Percentiles rank a stretch among this genome's conserved stretches.
phyloP scores from a whole-genome alignment of 2,888 invertebrate species.

The Tenodera sinensis region DNA sequence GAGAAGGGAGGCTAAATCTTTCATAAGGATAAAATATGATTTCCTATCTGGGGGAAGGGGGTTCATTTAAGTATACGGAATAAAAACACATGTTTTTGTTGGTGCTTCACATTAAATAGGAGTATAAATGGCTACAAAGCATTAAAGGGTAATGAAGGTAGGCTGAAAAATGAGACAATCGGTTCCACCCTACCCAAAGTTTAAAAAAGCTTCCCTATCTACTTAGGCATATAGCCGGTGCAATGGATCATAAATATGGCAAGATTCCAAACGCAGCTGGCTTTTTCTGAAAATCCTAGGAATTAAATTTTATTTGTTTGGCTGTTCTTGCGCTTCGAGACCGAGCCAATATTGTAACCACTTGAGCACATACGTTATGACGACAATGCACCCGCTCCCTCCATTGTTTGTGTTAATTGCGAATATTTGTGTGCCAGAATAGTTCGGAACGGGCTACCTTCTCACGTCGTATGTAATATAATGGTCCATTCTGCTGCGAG shows the following conservation, averaged over 20 bases:
- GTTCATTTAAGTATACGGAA: too few relatives aligned
- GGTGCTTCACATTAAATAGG: too few relatives aligned
- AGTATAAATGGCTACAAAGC: too few relatives aligned
- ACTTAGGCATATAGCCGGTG: background rate
- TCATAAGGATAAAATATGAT: too few relatives aligned
- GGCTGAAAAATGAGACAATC: background rate
- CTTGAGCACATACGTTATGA: background rate
- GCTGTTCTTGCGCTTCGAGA: background rate
- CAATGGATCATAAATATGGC: background rate
- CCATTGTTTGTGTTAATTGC: background rate
- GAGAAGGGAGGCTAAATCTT: too few relatives aligned
- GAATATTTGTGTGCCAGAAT: background rate
- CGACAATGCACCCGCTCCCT: background rate
- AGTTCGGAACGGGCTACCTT: background rate
- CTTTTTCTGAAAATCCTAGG: background rate
- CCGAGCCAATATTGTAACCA: background rate
- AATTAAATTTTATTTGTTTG: background rate
- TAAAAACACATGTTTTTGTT: too few relatives aligned
- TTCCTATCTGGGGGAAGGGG: too few relatives aligned
- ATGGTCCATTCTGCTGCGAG: background rate
- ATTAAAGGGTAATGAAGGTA: background rate
- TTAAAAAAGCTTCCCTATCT: background rate
- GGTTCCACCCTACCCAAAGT: background rate
- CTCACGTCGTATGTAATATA: background rate
- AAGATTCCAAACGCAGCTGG: background rate